phyloP scores from a whole-genome alignment of 2,113 vertebrate genomes.

The Trematomus loennbergii region DNA sequence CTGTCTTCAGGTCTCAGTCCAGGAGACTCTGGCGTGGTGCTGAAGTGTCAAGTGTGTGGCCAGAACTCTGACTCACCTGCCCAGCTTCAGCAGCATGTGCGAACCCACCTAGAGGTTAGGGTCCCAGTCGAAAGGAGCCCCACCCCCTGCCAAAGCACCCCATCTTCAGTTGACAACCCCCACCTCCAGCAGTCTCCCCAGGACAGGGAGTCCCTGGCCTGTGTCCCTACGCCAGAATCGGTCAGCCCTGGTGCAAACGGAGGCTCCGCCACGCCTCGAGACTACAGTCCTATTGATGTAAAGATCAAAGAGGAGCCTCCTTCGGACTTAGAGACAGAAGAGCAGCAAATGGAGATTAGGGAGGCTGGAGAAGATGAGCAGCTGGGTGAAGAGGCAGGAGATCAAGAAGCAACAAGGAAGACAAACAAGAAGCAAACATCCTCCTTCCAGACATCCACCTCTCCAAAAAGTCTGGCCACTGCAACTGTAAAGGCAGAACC shows the following conservation, averaged over 20 bases:
- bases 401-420: constrained; percentile 25
- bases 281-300: constrained; percentile 69
- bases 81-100: constrained; percentile 88
- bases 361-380: constrained; percentile 42
- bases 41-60: constrained; percentile 88
- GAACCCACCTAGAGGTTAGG: constrained; percentile 83
- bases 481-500: constrained; percentile 89
- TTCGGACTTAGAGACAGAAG: constrained; percentile 80
- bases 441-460: constrained; percentile 77
- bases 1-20: constrained; percentile 83
- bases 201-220: constrained; percentile 62
- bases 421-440: constrained; percentile 13
- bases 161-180: constrained; percentile 58
- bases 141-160: constrained; percentile 65
- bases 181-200: constrained; percentile 68
- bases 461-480: constrained; percentile 84
- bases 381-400: constrained; percentile 18
- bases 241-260: constrained; percentile 84
- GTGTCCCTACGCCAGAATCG: constrained; percentile 77
- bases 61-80: constrained; percentile 87
- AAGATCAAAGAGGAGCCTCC: constrained; percentile 89
- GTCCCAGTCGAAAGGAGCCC: constrained; percentile 79
- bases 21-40: constrained; percentile 81
- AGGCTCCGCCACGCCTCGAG: constrained; percentile 77
- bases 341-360: constrained; percentile 55